Percentiles rank a stretch among this genome's conserved stretches.
These are phyloP conservation scores for Glossophaga mutica DNA, from an alignment of 2,797 vertebrate species.

Conservation along the genomic window DNA sequence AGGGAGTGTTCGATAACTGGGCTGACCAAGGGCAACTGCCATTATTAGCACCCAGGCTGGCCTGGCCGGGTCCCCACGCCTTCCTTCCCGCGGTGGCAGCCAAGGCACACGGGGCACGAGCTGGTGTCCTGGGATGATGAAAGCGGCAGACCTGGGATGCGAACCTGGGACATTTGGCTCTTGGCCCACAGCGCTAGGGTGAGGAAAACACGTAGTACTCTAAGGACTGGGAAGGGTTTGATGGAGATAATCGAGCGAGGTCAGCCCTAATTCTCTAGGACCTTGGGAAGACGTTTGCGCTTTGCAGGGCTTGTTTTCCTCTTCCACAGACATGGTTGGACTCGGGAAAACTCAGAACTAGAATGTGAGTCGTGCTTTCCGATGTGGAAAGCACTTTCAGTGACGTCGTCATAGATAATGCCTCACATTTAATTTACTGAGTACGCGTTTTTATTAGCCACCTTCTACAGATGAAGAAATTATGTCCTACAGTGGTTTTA, in stretches of 20 bases:
- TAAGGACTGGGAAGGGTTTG: not conserved
- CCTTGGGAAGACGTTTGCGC: not conserved
- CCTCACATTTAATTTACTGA: not conserved
- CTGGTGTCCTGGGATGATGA: not conserved
- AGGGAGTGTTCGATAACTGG: not conserved
- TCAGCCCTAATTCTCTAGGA: not conserved
- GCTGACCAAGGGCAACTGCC: not conserved
- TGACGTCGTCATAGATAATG: not conserved
- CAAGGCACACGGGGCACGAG: not conserved
- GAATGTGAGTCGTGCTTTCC: not conserved
- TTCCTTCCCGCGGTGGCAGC: not conserved
- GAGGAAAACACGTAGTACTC: not conserved
- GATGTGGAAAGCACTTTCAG: not conserved
- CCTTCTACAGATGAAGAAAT: not conserved
- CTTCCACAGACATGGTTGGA: not conserved
- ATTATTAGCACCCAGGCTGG: not conserved
- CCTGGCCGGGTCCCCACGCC: not conserved
- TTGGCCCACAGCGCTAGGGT: not conserved
- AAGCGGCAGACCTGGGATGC: not conserved
- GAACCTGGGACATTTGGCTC: not conserved
- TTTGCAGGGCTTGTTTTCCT: not conserved
- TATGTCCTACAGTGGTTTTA: not conserved
- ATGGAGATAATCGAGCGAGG: not conserved
- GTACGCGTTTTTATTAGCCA: not conserved
- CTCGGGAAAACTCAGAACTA: not conserved